phyloP scores from a whole-genome alignment of 2,888 invertebrate species.

The Disparrhopalites patrizii region DNA sequence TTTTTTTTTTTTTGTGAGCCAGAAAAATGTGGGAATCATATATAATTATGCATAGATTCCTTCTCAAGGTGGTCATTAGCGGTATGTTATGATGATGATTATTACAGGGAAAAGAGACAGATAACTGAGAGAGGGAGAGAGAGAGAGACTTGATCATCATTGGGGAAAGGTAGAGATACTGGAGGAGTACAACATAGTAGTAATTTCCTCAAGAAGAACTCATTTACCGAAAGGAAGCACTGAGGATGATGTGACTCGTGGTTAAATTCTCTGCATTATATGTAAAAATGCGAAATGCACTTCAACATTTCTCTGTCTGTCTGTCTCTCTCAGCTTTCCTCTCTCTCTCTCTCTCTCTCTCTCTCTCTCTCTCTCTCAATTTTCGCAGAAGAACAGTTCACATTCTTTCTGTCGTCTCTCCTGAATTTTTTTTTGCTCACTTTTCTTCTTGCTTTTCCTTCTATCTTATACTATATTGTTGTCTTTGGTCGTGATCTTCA shows the following conservation, averaged over 20 bases:
- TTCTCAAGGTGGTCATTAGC: slow-evolving; percentile 6
- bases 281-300: too few species aligned
- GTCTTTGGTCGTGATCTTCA: slow-evolving; percentile 29
- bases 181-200: too few species aligned
- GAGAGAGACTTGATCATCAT: too few species aligned
- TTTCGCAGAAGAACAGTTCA: slow-evolving; percentile 6
- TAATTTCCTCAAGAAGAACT: too few species aligned
- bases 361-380: neutral
- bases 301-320: too few species aligned
- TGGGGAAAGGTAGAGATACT: too few species aligned
- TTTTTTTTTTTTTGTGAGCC: too few species aligned
- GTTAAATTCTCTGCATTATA: too few species aligned
- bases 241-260: too few species aligned
- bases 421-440: slow-evolving; percentile 1
- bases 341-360: neutral
- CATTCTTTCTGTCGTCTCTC: slow-evolving; percentile 14
- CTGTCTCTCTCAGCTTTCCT: neutral
- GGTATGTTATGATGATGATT: neutral
- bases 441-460: neutral
- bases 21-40: neutral
- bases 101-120: too few species aligned
- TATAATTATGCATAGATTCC: neutral
- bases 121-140: too few species aligned
- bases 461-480: slow-evolving; percentile 11
- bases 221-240: too few species aligned